Percentiles rank a stretch among this genome's conserved stretches.
phyloP scores from a whole-genome alignment of 2,113 vertebrate species.

The Alethe diademata region DNA sequence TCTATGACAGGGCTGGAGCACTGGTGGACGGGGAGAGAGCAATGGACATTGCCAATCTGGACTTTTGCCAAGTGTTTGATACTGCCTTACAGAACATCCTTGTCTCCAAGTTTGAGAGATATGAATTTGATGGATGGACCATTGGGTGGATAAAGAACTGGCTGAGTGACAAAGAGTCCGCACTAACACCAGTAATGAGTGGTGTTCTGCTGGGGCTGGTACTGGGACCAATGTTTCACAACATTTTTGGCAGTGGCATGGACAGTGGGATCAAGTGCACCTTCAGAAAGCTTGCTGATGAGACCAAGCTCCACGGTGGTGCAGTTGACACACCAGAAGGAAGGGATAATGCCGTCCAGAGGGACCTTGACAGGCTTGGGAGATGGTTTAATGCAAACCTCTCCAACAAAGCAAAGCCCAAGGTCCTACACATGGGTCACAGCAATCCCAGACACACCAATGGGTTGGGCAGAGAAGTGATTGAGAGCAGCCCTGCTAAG shows the following conservation, averaged over 20 bases:
- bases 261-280: neutral
- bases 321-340: neutral
- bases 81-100: neutral
- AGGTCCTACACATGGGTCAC: neutral
- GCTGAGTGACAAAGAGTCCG: neutral
- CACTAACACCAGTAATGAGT: accelerated
- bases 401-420: neutral
- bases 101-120: neutral
- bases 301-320: neutral
- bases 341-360: neutral
- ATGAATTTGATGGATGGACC: neutral
- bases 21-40: neutral
- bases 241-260: neutral
- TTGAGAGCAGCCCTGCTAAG: neutral
- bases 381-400: neutral
- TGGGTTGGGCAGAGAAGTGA: neutral
- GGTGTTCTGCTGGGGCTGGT: accelerated
- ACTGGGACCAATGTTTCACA: neutral
- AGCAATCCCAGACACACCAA: neutral
- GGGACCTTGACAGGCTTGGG: neutral
- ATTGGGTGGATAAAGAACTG: neutral
- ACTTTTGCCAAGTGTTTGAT: neutral
- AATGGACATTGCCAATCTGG: neutral
- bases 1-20: neutral
- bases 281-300: neutral